Evolutionary conservation across 1,140 invertebrate genomes (phyloP), one percentile per base, ranked within the genome.

Genomic region (Drosophila micromelanica): DNA sequence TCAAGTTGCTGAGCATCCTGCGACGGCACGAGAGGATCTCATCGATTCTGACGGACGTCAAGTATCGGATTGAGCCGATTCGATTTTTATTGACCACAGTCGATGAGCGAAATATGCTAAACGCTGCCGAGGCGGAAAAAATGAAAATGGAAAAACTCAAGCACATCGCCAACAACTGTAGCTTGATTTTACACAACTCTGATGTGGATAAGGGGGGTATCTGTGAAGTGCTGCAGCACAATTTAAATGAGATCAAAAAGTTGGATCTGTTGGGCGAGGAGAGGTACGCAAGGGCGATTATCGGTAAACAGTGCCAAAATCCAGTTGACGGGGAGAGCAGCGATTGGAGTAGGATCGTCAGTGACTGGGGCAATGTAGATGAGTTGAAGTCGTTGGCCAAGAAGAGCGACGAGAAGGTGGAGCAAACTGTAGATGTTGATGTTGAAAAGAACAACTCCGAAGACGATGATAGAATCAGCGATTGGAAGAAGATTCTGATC

Each of bases 11-110:
- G 27, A 27, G 13, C 13, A 48, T 75, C 3, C 3, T 60, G 6
- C n/a, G 20, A 0, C 46, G 55, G 5, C 68, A 65, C 11, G 61
- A 65, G 35, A 54, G n/a, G 42, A 75, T 75, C 7, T 54, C n/a
- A 2, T 27, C 37, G 27, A 62, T 61, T 1, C 5, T 73, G 23
- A 7, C 37, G 42, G 45, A 43, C n/a, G 51, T 48, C 0, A 54
- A 51, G 8, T n/a, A 49, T 5, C 17, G 57, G 4, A 15, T 70
- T 5, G 30, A 23, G 15, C 49, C 57, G 2, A 63, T 49, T 20
- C 72, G 60, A 6, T 56, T 40, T 13, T 15, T 63, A n/a, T 35
- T 62, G 3, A 46, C n/a, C 5, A 46, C 49, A 0, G 42, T 51
- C 30, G 57, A 52, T 9, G 57, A 61, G 13, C 35, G 42, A 17